These are phyloP conservation scores for Haplochromis vanheusdeni DNA, from an alignment of 2,113 vertebrate genomes.

Conservation along the genomic window DNA sequence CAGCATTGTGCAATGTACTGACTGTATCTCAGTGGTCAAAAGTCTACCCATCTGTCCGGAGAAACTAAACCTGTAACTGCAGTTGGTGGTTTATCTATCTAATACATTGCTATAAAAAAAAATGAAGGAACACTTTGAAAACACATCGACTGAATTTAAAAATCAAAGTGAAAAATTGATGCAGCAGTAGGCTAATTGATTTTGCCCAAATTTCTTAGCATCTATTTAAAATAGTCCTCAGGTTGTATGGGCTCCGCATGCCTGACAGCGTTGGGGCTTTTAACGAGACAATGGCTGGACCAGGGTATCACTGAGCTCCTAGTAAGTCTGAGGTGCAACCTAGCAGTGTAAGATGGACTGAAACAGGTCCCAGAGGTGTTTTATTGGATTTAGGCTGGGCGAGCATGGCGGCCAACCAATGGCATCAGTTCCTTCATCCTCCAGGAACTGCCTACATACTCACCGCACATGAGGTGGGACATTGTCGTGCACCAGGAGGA, in stretches of 20 bases:
- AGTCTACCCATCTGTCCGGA: background rate
- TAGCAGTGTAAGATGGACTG: background rate
- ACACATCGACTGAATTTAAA: background rate
- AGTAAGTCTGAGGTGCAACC: background rate
- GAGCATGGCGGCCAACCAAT: background rate
- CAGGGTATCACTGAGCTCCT: background rate
- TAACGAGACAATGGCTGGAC: background rate
- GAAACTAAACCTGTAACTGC: background rate
- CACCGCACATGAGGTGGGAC: background rate
- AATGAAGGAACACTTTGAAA: background rate
- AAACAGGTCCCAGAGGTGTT: background rate
- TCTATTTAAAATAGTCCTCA: background rate
- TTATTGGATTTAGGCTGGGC: background rate
- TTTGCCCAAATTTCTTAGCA: background rate
- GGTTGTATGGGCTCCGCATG: background rate
- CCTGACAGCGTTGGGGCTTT: background rate
- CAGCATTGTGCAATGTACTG: background rate
- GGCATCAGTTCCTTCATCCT: background rate
- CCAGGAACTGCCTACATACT: background rate
- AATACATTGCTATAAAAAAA: background rate
- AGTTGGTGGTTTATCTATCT: background rate
- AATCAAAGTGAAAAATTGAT: background rate
- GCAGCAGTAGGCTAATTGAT: background rate
- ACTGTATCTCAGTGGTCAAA: constrained; percentile 4
- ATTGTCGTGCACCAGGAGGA: background rate